phyloP scores from a whole-genome alignment of 2,797 vertebrate genomes.

The Triplophysa bombifrons region DNA sequence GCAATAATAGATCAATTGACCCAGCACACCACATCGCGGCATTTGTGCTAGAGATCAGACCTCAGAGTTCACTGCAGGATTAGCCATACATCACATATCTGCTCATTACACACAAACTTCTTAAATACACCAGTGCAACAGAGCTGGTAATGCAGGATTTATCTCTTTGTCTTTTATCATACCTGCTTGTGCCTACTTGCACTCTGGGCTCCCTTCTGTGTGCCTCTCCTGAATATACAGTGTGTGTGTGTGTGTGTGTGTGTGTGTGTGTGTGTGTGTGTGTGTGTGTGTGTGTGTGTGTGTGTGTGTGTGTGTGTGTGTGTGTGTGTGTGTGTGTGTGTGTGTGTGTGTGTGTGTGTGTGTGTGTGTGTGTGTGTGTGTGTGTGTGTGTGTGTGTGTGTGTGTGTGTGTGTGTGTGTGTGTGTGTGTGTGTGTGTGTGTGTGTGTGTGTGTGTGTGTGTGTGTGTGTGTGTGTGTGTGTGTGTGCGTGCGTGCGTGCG shows the following conservation, averaged over 20 bases:
- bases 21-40: slow-evolving; percentile 5
- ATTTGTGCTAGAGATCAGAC: background rate
- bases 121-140: slow-evolving; percentile 9
- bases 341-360: slow-evolving; percentile 7
- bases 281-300: background rate
- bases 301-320: slow-evolving; percentile 30
- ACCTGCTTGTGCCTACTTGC: slow-evolving; percentile 38
- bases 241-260: slow-evolving; percentile 29
- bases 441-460: background rate
- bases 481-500: background rate
- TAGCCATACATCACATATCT: background rate
- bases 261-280: too few species aligned
- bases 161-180: slow-evolving; percentile 31
- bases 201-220: slow-evolving; percentile 51
- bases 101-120: slow-evolving; percentile 5
- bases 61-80: background rate
- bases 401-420: background rate
- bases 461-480: too few species aligned
- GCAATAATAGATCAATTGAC: slow-evolving; percentile 35
- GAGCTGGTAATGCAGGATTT: slow-evolving; percentile 42
- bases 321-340: background rate
- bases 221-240: slow-evolving; percentile 41
- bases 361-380: background rate
- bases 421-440: slow-evolving; percentile 24
- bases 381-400: background rate